These are phyloP conservation scores for Erannis defoliaria DNA, from an alignment of 2,888 invertebrate genomes.

Conservation along the genomic window DNA sequence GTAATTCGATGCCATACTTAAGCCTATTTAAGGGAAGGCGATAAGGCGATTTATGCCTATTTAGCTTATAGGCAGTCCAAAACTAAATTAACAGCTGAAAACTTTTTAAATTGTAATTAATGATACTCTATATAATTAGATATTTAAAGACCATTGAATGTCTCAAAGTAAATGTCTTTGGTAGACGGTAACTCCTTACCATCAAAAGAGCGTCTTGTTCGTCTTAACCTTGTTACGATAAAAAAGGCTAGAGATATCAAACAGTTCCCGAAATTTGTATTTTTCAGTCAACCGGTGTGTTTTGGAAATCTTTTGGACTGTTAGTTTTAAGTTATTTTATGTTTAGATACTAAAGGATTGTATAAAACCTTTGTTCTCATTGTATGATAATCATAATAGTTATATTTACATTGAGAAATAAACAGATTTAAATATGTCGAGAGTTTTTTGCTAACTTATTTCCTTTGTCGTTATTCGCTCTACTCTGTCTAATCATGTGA, in stretches of 20 bases:
- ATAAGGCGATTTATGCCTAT: conserved; percentile 4
- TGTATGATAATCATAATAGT: conserved; percentile 53
- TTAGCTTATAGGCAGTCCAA: conserved; percentile 20
- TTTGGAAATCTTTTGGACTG: conserved; percentile 38
- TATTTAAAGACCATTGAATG: too few species aligned
- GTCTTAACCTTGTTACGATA: too few species aligned
- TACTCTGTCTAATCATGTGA: too few species aligned
- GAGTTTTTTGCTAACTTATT: background rate
- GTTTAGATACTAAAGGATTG: conserved; percentile 40
- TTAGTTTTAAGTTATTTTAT: conserved; percentile 43
- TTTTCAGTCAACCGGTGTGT: background rate
- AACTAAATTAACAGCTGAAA: background rate
- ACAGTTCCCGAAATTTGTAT: background rate
- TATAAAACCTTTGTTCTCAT: conserved; percentile 51
- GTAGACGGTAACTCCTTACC: too few species aligned
- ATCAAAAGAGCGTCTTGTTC: too few species aligned
- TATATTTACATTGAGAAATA: conserved; percentile 59
- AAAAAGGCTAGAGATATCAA: background rate
- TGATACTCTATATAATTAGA: too few species aligned
- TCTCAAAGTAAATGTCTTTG: too few species aligned
- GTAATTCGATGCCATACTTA: conserved; percentile 27
- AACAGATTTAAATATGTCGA: conserved; percentile 45
- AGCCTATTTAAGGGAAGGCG: background rate
- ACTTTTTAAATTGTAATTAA: background rate
- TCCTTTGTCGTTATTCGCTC: too few species aligned